phyloP scores from a whole-genome alignment of 2,113 vertebrate genomes.

The Neotragus moschatus region DNA sequence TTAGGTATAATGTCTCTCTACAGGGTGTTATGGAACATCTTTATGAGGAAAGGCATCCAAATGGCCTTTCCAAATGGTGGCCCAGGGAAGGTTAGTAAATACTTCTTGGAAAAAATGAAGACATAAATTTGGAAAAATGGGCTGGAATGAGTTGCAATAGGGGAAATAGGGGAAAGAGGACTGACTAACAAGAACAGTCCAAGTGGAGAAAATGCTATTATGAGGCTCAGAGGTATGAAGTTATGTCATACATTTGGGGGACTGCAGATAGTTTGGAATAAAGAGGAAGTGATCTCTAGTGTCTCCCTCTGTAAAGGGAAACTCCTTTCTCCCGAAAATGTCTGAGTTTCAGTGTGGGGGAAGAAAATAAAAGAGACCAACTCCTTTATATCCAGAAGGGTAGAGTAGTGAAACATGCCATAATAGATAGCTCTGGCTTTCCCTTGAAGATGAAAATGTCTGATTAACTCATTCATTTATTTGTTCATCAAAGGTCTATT shows the following conservation, averaged over 20 bases:
- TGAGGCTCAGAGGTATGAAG: background rate
- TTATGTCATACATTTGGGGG: background rate
- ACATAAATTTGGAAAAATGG: background rate
- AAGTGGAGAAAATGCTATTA: background rate
- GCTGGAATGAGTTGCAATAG: background rate
- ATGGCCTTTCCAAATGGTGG: background rate
- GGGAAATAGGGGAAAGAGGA: background rate
- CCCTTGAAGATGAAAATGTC: background rate
- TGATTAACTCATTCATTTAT: background rate
- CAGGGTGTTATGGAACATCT: background rate
- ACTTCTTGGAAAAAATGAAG: background rate
- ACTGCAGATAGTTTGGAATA: background rate
- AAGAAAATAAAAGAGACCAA: background rate
- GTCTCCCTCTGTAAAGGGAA: background rate
- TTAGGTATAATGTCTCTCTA: background rate
- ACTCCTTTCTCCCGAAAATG: background rate
- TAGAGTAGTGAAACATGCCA: background rate
- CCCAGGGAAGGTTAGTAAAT: background rate
- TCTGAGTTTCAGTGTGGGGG: background rate
- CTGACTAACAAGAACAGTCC: background rate
- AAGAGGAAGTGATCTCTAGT: background rate
- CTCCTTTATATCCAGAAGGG: background rate
- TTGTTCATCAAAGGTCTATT: background rate
- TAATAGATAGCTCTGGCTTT: background rate
- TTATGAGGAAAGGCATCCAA: background rate